Base-by-base conservation (phyloP, 2,888 invertebrate species). In the Caenorhabditis becei region DNA sequence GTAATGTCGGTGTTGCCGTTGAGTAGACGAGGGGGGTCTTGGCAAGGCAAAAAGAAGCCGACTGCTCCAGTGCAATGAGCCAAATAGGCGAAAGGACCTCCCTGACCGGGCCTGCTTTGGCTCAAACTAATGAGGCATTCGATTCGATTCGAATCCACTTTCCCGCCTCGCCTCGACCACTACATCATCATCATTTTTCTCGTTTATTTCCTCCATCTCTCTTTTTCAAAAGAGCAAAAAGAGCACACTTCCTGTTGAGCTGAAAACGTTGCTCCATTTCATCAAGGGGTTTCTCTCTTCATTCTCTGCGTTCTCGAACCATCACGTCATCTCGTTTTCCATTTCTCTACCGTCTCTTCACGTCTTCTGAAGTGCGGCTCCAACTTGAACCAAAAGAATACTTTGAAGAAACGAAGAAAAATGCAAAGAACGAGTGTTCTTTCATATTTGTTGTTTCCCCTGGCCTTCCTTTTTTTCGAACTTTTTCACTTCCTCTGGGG, bases 121-220 rank as follows among this genome's bases (percentile, higher is more conserved):
- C 66, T 66, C 66, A 66, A 54, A 66, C 66, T 66, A 66, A 66
- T 66, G 66, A 66, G 66, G 32, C 66, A 66, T 67, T 58, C 58
- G 56, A 58, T 67, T 58, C 58, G 56, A 58, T 56, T 66, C 44
- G 41, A 65, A 53, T 53, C 53, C 53, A 53, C 26, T 65, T 53
- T 20, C 24, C 28, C 20, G n/a, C n/a, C n/a, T n/a, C n/a, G n/a
- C 41, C 41, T 11, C 11, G 2, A 41, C 47, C 47, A 47, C 47
- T 47, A 3, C 47, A 20, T 51, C 44, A 28, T 51, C 35, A 8
- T 49, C 63, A 24, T 11, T 20, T 47, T 16, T 24, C 23, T 47
- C 26, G 23, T 28, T 8, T 62, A 26, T 14, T 61, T 44, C 32
- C 14, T 11, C 47, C 47, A 11, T 62, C 32, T 24, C 41, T 44